phyloP scores from a whole-genome alignment of 2,888 invertebrate genomes.

The Endomychus coccineus region DNA sequence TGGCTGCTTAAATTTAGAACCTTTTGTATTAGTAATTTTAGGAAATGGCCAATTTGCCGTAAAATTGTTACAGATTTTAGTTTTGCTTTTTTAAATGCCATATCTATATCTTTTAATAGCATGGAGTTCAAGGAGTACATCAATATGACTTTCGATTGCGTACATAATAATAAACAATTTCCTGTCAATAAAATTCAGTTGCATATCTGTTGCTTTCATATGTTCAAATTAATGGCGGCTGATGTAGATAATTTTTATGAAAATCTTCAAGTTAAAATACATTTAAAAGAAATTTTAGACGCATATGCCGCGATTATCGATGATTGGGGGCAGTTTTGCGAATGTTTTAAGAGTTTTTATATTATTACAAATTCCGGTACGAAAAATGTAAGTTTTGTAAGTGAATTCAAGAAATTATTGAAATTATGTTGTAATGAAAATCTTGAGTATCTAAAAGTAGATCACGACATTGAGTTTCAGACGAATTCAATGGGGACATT shows the following conservation, averaged over 20 bases:
- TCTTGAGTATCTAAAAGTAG: no score
- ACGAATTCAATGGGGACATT: no score
- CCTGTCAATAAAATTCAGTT: neutral
- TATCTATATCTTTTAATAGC: neutral
- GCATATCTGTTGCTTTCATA: conserved; percentile 1
- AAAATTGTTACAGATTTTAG: no score
- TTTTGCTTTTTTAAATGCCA: conserved; percentile 4
- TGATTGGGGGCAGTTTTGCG: conserved; percentile 1
- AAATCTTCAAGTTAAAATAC: neutral
- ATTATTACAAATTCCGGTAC: no score
- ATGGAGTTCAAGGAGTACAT: neutral
- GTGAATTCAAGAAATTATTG: no score
- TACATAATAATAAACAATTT: neutral
- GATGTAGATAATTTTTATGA: neutral
- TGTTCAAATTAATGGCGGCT: conserved; percentile 2
- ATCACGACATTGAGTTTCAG: no score
- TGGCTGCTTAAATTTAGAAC: conserved; percentile 3
- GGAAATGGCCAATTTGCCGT: conserved; percentile 1
- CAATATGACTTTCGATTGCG: neutral
- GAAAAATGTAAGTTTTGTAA: no score
- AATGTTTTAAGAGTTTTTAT: no score
- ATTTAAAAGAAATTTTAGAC: conserved; percentile 3
- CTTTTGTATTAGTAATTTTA: neutral
- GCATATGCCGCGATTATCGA: neutral
- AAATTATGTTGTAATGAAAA: no score